These are phyloP conservation scores for Lasioglossum malachurum DNA, from an alignment of 2,888 invertebrate genomes.

Conservation along the genomic window DNA sequence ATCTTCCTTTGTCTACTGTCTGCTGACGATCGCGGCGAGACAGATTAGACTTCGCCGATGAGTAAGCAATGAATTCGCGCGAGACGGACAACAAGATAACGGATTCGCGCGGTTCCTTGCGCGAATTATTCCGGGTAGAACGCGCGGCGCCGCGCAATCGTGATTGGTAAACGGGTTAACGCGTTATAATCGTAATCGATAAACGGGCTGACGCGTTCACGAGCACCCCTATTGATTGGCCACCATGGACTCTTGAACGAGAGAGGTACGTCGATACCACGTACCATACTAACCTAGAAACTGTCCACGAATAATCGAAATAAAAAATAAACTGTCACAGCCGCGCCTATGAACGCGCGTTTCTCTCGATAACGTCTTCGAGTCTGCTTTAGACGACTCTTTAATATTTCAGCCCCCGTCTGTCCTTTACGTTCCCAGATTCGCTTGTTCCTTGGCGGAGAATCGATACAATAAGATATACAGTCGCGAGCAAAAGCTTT, in stretches of 20 bases:
- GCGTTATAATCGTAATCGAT: neutral
- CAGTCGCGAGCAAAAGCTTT: neutral
- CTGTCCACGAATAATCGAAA: neutral
- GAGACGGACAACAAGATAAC: neutral
- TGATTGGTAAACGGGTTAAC: neutral
- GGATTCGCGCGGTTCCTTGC: neutral
- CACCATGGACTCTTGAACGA: neutral
- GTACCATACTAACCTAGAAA: neutral
- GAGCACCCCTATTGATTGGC: neutral
- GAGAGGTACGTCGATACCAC: neutral
- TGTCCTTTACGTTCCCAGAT: neutral
- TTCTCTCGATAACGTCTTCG: neutral
- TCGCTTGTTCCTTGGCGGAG: neutral
- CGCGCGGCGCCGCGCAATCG: neutral
- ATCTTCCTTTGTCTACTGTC: neutral
- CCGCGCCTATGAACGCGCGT: neutral
- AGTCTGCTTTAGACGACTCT: too few species aligned
- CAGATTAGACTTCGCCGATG: neutral
- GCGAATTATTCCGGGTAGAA: neutral
- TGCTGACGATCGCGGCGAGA: neutral
- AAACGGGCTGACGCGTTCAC: neutral
- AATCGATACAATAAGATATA: neutral
- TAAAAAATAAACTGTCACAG: neutral
- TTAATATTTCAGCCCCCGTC: neutral
- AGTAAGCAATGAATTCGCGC: neutral